phyloP scores from a whole-genome alignment of 2,888 invertebrate genomes.

The Sclerodermus sp. region DNA sequence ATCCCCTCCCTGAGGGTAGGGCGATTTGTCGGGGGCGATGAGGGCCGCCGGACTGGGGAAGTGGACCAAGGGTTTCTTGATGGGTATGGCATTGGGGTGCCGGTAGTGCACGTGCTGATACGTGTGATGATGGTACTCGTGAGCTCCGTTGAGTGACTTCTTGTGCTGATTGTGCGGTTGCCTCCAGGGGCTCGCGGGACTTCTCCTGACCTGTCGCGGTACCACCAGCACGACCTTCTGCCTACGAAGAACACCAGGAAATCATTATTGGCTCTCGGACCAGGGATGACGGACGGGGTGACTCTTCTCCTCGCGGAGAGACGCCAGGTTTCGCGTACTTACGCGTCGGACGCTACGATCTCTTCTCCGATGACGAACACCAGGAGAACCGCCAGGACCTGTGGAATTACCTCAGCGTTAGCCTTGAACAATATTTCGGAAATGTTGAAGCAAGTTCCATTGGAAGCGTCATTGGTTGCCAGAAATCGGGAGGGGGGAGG shows the following conservation, averaged over 20 bases:
- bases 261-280: background rate
- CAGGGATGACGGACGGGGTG: background rate
- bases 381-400: slow-evolving; percentile 33
- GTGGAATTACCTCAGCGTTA: slow-evolving; percentile 5
- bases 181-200: slow-evolving; percentile 27
- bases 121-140: slow-evolving; percentile 7
- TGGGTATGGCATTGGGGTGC: slow-evolving; percentile 6
- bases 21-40: background rate
- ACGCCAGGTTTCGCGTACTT: slow-evolving; percentile 23
- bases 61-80: slow-evolving; percentile 7
- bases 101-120: slow-evolving; percentile 6
- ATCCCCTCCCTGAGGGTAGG: slow-evolving; percentile 37
- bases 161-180: slow-evolving; percentile 13
- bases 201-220: slow-evolving; percentile 40
- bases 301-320: background rate
- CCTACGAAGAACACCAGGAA: slow-evolving; percentile 18
- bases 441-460: no score
- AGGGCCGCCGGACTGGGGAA: background rate
- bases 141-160: slow-evolving; percentile 16
- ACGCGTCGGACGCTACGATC: slow-evolving; percentile 33
- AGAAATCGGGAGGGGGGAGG: no score
- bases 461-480: no score
- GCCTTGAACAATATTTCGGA: no score
- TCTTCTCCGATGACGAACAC: slow-evolving; percentile 35
- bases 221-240: slow-evolving; percentile 40